These are phyloP conservation scores for Yponomeuta plumbellus DNA, from an alignment of 2,888 invertebrate genomes.

Conservation along the genomic window DNA sequence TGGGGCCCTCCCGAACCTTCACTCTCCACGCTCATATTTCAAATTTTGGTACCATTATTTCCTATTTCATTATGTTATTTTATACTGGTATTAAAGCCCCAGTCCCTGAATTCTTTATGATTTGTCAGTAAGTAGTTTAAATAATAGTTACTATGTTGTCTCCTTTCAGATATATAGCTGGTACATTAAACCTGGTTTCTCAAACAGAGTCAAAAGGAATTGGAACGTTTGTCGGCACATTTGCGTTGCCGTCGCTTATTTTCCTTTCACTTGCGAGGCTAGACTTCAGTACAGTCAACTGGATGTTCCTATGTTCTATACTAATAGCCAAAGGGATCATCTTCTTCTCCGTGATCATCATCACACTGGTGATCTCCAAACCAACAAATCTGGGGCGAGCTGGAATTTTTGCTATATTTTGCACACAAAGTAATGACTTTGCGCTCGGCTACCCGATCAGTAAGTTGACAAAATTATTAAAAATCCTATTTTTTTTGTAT, in stretches of 20 bases:
- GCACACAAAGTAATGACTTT: conserved; percentile 98
- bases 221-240: conserved; percentile 94
- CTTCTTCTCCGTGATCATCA: conserved; percentile 85
- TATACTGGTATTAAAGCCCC: no score
- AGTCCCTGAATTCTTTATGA: background rate
- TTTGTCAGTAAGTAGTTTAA: background rate
- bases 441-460: conserved; percentile 97
- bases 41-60: no score
- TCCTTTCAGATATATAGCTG: conserved; percentile 85
- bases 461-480: conserved; percentile 55
- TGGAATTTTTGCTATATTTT: conserved; percentile 95
- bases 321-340: conserved; percentile 90
- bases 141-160: conserved; percentile 1
- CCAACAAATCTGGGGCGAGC: conserved; percentile 89
- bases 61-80: no score
- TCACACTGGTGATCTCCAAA: conserved; percentile 87
- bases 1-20: no score
- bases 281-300: conserved; percentile 90
- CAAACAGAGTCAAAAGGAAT: conserved; percentile 92
- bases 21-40: no score
- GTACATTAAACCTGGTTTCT: conserved; percentile 87
- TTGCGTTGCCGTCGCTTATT: conserved; percentile 93
- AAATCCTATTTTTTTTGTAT: background rate
- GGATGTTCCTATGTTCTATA: conserved; percentile 92
- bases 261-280: conserved; percentile 92